Conservation (phyloP, 2,888 invertebrate species). For the Eupithecia tripunctaria region DNA sequence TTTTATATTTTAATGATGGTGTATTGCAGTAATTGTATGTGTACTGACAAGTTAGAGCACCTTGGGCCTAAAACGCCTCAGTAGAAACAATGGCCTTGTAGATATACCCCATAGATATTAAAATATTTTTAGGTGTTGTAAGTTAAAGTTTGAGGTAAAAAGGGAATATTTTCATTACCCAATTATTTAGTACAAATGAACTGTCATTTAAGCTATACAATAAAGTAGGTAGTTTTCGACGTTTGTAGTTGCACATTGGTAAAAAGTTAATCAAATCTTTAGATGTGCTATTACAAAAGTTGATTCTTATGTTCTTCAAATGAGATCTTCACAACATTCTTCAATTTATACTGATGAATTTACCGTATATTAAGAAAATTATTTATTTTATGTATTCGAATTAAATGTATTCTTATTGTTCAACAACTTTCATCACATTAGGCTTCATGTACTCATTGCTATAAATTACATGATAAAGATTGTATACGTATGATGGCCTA, state of each 20-base stretch:
- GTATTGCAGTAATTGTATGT: not conserved
- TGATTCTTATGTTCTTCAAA: not conserved
- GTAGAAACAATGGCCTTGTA: slow-evolving; percentile 64
- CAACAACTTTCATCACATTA: slow-evolving; percentile 34
- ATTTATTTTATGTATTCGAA: slow-evolving; percentile 52
- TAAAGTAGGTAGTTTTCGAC: slow-evolving; percentile 2
- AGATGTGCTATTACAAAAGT: slow-evolving; percentile 11
- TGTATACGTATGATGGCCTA: slow-evolving; percentile 12
- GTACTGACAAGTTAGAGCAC: not conserved
- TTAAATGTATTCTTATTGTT: slow-evolving; percentile 38
- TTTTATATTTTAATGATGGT: not conserved
- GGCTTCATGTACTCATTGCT: slow-evolving; percentile 13
- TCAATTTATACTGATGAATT: slow-evolving; percentile 37
- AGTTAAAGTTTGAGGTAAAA: slow-evolving; percentile 25
- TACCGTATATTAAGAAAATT: slow-evolving; percentile 34
- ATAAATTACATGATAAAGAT: not conserved
- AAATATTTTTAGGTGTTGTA: slow-evolving; percentile 35
- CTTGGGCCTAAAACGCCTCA: slow-evolving; percentile 15
- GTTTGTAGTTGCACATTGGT: slow-evolving; percentile 20
- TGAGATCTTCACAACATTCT: slow-evolving; percentile 32
- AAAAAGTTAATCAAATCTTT: not conserved
- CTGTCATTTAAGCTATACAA: slow-evolving; percentile 27
- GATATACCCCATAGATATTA: slow-evolving; percentile 55
- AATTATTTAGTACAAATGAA: slow-evolving; percentile 49
- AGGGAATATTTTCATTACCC: slow-evolving; percentile 36